These are phyloP conservation scores for Zootoca vivipara DNA, from an alignment of 2,113 vertebrate species.

Conservation along the genomic window DNA sequence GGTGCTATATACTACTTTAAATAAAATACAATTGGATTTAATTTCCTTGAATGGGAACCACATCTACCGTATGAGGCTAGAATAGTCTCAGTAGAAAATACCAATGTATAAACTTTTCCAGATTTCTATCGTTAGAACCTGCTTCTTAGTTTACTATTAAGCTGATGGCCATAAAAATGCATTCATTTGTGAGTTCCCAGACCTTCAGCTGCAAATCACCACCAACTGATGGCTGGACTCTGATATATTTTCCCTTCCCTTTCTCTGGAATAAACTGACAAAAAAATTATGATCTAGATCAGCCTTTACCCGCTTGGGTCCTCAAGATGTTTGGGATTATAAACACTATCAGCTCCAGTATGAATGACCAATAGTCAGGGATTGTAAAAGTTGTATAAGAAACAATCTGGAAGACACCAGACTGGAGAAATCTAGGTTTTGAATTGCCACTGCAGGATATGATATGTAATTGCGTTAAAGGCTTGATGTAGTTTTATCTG, in stretches of 20 bases:
- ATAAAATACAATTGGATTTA: slow-evolving; percentile 41
- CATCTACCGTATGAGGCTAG: slow-evolving; percentile 31
- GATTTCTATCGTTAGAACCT: slow-evolving; percentile 39
- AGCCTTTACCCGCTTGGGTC: not conserved
- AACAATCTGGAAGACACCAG: too few relatives aligned
- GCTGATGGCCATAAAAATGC: slow-evolving; percentile 38
- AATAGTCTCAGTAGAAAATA: slow-evolving; percentile 14
- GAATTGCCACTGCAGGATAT: too few relatives aligned
- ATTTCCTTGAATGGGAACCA: slow-evolving; percentile 44
- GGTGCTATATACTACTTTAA: slow-evolving; percentile 41
- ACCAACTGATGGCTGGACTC: slow-evolving; percentile 50
- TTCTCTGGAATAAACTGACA: slow-evolving; percentile 39
- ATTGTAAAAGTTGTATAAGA: not conserved
- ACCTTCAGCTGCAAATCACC: slow-evolving; percentile 27
- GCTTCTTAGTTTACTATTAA: not conserved
- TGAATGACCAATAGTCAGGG: not conserved
- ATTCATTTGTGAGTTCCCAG: slow-evolving; percentile 15
- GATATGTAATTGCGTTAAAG: too few relatives aligned
- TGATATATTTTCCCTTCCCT: slow-evolving; percentile 16
- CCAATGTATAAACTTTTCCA: slow-evolving; percentile 16
- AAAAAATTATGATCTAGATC: not conserved
- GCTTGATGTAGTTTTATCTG: too few relatives aligned
- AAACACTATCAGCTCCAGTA: not conserved
- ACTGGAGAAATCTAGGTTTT: too few relatives aligned
- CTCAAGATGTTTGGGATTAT: not conserved